These are phyloP conservation scores for Hycleus cichorii DNA, from an alignment of 1,140 invertebrate genomes.

Conservation along the genomic window DNA sequence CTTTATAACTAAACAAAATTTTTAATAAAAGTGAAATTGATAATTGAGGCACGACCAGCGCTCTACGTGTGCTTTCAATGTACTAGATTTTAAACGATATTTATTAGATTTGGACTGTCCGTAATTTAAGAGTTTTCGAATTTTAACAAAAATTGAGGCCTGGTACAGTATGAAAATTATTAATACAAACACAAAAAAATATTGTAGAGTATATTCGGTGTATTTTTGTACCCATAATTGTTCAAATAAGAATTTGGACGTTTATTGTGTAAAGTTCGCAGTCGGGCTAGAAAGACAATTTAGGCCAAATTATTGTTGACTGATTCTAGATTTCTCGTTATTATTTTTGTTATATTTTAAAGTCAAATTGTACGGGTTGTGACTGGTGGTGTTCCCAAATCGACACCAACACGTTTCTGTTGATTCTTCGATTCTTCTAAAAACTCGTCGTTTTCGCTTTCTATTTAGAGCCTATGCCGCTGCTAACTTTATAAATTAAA, in stretches of 20 bases:
- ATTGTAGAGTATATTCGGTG: slow-evolving; percentile 37
- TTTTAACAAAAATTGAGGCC: slow-evolving; percentile 40
- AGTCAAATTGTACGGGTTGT: no score
- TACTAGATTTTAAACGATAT: slow-evolving; percentile 37
- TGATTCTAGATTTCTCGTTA: slow-evolving; percentile 28
- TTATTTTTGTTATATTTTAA: background rate
- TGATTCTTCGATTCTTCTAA: no score
- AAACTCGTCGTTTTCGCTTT: no score
- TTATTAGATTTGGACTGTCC: slow-evolving; percentile 40
- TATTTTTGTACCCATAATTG: slow-evolving; percentile 43
- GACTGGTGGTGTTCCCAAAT: no score
- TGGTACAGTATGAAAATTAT: slow-evolving; percentile 36
- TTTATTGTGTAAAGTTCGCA: no score
- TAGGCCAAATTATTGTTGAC: slow-evolving; percentile 29
- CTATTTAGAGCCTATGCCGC: no score
- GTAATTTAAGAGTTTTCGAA: slow-evolving; percentile 41
- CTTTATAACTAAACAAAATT: slow-evolving; percentile 28
- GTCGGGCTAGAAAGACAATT: slow-evolving; percentile 22
- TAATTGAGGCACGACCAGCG: slow-evolving; percentile 14
- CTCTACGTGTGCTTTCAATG: slow-evolving; percentile 42
- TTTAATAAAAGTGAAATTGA: slow-evolving; percentile 17
- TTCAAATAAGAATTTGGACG: slow-evolving; percentile 16
- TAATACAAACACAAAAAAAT: no score
- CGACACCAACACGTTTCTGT: no score
- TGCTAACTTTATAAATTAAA: no score